Evolutionary conservation across 2,797 vertebrate species (phyloP), one percentile per base, ranked within the genome.

Genomic region (Staurois parvus): DNA sequence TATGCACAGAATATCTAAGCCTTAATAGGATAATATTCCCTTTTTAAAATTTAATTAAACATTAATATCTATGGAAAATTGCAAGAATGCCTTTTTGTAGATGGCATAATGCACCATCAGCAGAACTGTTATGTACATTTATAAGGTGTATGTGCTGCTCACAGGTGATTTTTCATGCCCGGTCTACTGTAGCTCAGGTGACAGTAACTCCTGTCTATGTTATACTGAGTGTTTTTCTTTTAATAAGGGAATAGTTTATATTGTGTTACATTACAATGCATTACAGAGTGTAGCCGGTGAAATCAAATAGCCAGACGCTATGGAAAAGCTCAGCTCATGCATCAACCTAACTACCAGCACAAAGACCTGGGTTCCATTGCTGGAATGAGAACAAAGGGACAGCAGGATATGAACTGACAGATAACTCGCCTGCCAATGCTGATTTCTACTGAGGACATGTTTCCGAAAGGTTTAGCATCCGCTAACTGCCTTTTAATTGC

Each of bases 401-500:
- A 66, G 80, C 75, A 87, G 85, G 85, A 87, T 87, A 79, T 79
- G 81, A 79, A 56, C 75, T 87, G 85, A 86, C 85, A 83, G 75
- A 87, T 83, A 87, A 79, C 81, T 73, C 19, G 80, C 74, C 81
- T 83, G 85, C 68, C 80, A 87, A 73, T 79, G 75, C 70, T 77
- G 85, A 83, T 83, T 87, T 87, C 85, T 79, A 83, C 85, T 48
- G 26, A 87, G 76, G 85, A 87, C 85, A 83, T 83, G 85, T 87
- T 87, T 87, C 85, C 76, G 62, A 83, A 83, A 79, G 85, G 56
- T 87, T 87, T 87, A 83, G 85, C 85, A 83, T 87, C 81, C 75
- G 76, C 70, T 87, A 87, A 87, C 85, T 83, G 81, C 85, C 76
- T 83, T 86, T 87, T 87, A 87, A 87, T 87, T 87, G 76, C 69